phyloP scores from a whole-genome alignment of 2,888 invertebrate genomes.

The Fissipunctia ypsillon region DNA sequence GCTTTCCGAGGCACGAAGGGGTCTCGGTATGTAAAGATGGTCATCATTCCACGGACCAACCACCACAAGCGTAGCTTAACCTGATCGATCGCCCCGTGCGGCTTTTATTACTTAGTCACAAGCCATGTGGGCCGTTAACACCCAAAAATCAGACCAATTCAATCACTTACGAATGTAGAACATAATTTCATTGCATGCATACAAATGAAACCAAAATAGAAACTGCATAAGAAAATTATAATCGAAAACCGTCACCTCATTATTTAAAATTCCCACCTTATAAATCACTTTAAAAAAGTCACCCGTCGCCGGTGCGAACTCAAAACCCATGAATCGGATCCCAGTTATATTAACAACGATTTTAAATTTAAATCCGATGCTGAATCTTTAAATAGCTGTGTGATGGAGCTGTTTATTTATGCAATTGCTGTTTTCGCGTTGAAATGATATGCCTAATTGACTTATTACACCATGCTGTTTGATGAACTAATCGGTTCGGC shows the following conservation, averaged over 20 bases:
- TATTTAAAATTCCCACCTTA: constrained; percentile 47
- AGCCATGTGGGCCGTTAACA: neutral
- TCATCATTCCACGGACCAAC: no score
- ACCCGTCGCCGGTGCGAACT: constrained; percentile 48
- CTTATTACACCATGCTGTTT: constrained; percentile 64
- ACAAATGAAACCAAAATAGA: neutral
- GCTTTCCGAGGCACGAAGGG: no score
- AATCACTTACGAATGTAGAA: no score
- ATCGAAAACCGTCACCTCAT: constrained; percentile 41
- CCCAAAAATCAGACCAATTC: neutral
- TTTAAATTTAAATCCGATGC: constrained; percentile 83
- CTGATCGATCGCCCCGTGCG: no score
- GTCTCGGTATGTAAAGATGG: no score
- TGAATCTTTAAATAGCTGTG: constrained; percentile 81
- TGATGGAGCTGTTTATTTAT: constrained; percentile 82
- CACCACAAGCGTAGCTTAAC: no score
- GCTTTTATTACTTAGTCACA: no score
- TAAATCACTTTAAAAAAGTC: constrained; percentile 58
- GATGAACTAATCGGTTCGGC: constrained; percentile 56
- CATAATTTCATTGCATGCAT: constrained; percentile 14
- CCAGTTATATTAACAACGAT: constrained; percentile 75
- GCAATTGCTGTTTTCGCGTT: constrained; percentile 80
- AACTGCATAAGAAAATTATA: constrained; percentile 7
- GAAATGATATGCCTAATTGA: constrained; percentile 81
- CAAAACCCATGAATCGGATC: constrained; percentile 75